These are phyloP conservation scores for Galerucella nymphaeae DNA, from an alignment of 2,888 invertebrate genomes.

Conservation along the genomic window DNA sequence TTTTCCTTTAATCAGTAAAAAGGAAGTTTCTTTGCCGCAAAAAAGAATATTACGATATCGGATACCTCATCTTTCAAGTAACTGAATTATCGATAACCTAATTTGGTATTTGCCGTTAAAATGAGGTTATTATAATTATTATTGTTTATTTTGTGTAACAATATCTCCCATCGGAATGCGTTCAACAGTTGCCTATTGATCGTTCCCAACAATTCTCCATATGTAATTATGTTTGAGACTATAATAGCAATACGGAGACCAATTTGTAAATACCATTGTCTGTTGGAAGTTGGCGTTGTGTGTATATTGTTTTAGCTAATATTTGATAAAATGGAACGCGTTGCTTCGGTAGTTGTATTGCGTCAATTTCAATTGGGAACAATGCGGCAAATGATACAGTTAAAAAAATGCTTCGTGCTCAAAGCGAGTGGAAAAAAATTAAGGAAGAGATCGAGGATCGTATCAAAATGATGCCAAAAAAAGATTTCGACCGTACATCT, in stretches of 20 bases:
- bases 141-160: slow-evolving; percentile 1
- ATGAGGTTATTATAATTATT: too few species aligned
- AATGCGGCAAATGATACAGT: background rate
- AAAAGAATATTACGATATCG: too few species aligned
- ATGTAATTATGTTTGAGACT: slow-evolving; percentile 39
- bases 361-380: background rate
- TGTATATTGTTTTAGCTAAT: slow-evolving; percentile 17
- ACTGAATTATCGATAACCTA: too few species aligned
- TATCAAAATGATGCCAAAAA: too few species aligned
- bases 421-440: too few species aligned
- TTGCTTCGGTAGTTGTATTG: background rate
- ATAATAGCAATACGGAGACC: slow-evolving; percentile 29
- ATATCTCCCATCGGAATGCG: slow-evolving; percentile 15
- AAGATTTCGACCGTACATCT: too few species aligned
- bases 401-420: too few species aligned
- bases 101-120: too few species aligned
- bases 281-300: slow-evolving; percentile 29
- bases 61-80: too few species aligned
- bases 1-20: too few species aligned
- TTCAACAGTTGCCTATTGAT: slow-evolving; percentile 33
- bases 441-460: too few species aligned
- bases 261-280: slow-evolving; percentile 39
- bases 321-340: slow-evolving; percentile 4
- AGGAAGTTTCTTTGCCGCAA: too few species aligned
- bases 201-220: slow-evolving; percentile 26